phyloP scores from a whole-genome alignment of 2,888 invertebrate species.

The Aromia moschata region DNA sequence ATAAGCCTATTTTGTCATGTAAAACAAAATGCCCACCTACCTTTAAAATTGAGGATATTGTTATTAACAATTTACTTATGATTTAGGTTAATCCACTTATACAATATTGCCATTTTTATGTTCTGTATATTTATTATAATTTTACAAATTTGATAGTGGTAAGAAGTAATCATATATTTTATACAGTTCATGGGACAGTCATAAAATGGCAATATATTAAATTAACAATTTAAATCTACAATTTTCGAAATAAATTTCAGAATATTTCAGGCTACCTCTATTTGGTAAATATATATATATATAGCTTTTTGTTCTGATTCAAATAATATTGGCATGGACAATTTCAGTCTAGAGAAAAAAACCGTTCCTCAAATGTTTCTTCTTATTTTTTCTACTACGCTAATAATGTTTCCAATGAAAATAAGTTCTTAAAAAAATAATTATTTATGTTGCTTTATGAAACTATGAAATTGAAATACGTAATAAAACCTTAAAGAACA shows the following conservation, averaged over 20 bases:
- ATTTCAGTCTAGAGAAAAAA: too few species aligned
- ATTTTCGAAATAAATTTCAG: not conserved
- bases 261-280: not conserved
- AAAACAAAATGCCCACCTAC: conserved; percentile 16
- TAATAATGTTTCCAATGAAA: too few species aligned
- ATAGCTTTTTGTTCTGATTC: too few species aligned
- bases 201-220: conserved; percentile 20
- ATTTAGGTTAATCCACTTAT: not conserved
- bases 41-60: conserved; percentile 9
- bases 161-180: too few species aligned
- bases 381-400: too few species aligned
- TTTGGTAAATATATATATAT: conserved; percentile 11
- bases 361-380: too few species aligned
- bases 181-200: too few species aligned
- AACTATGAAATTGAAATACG: too few species aligned
- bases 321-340: too few species aligned
- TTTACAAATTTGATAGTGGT: not conserved
- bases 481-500: too few species aligned
- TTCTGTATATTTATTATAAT: not conserved
- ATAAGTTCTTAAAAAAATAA: too few species aligned
- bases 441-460: too few species aligned
- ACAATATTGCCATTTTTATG: conserved; percentile 15
- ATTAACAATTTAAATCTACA: conserved; percentile 8
- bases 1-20: conserved; percentile 20
- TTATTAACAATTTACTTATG: not conserved